Evolutionary conservation across 2,113 vertebrate species (phyloP).

Genomic region (Stegastes partitus): DNA sequence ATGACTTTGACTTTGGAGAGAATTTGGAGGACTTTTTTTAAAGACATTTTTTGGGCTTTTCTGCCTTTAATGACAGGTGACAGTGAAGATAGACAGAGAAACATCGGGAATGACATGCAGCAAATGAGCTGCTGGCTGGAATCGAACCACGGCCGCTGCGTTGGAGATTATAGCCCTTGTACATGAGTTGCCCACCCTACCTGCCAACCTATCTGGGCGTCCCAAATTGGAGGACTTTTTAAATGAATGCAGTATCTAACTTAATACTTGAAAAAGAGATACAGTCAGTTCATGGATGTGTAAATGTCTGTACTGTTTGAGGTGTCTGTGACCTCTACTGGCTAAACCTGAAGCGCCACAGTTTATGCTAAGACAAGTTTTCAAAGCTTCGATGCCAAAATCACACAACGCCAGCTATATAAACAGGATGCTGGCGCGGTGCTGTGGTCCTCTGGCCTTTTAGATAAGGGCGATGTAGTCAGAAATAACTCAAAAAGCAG

Average conservation of each 20-base stretch:
- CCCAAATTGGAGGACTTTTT: no score
- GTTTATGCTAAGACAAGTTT: not conserved
- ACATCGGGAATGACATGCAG: no score
- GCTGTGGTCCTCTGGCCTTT: not conserved
- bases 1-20: not conserved
- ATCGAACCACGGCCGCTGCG: no score
- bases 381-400: not conserved
- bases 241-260: not conserved
- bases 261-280: not conserved
- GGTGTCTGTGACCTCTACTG: not conserved
- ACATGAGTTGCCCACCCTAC: no score
- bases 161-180: no score
- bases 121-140: no score
- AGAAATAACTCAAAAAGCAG: constrained; percentile 4
- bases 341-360: not conserved
- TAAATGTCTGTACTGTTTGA: not conserved
- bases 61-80: no score
- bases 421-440: not conserved
- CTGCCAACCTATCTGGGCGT: no score
- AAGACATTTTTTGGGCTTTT: no score
- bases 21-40: not conserved
- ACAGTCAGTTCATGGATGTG: not conserved
- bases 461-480: not conserved
- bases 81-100: no score
- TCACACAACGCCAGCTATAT: constrained; percentile 14